Evolutionary conservation across 64 coral and sea anemone species (phyloP).

Genomic region (Catalaphyllia jardinei): DNA sequence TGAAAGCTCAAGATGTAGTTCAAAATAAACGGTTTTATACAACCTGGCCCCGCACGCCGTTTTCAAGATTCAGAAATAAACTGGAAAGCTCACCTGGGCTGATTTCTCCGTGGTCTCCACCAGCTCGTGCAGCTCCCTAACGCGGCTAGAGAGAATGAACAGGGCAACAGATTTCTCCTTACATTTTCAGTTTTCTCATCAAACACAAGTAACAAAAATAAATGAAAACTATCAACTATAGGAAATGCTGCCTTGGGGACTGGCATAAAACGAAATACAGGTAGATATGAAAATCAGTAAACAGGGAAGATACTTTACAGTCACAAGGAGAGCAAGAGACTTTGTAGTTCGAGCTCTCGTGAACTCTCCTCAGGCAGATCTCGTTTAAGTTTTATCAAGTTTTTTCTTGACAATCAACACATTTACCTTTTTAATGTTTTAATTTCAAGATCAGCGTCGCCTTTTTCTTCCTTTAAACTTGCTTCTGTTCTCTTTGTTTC

Average conservation of each 20-base stretch:
- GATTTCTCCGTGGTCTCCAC: constrained; percentile 61
- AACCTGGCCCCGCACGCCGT: background rate
- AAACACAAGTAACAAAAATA: background rate
- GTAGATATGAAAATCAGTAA: background rate
- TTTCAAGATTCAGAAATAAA: background rate
- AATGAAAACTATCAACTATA: background rate
- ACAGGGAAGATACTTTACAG: too few species aligned
- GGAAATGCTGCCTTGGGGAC: too few species aligned
- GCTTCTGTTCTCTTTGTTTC: constrained; percentile 35
- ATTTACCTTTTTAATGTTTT: constrained; percentile 28
- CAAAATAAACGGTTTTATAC: too few species aligned
- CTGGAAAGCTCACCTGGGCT: constrained; percentile 33
- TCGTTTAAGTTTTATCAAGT: too few species aligned
- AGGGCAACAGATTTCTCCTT: background rate
- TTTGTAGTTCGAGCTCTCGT: too few species aligned
- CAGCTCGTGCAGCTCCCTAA: constrained; percentile 70
- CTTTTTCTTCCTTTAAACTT: constrained; percentile 37
- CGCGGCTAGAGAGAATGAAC: constrained; percentile 42
- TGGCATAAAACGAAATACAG: background rate
- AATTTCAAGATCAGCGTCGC: constrained; percentile 29
- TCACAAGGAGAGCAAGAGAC: too few species aligned
- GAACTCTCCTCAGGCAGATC: too few species aligned
- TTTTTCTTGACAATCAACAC: background rate
- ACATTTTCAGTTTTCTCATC: too few species aligned
- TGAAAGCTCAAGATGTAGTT: too few species aligned